Evolutionary conservation across 2,797 vertebrate species (phyloP).

Genomic region (Coluber constrictor): DNA sequence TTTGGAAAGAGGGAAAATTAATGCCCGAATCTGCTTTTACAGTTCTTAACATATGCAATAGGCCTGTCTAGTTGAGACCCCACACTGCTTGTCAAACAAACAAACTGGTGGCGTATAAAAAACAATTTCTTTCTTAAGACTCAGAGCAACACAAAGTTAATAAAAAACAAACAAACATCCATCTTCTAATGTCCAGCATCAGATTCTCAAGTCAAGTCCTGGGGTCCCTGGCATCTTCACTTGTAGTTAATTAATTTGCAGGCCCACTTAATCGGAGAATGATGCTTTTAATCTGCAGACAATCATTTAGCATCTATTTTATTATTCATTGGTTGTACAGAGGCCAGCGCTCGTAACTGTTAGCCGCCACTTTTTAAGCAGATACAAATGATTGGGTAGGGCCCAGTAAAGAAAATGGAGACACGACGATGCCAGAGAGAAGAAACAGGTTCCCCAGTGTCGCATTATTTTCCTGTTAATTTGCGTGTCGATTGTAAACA

Average conservation of each 20-base stretch:
- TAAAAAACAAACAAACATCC: background rate
- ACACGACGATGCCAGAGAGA: constrained; percentile 44
- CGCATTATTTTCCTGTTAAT: constrained; percentile 40
- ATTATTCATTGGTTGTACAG: background rate
- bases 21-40: background rate
- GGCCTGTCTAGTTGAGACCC: too few species aligned
- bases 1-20: background rate
- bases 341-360: constrained; percentile 5
- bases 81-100: background rate
- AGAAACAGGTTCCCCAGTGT: constrained; percentile 36
- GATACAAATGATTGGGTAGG: background rate
- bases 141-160: background rate
- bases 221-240: background rate
- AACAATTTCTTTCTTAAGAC: background rate
- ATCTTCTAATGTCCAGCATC: background rate
- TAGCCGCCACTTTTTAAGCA: constrained; percentile 35
- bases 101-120: background rate
- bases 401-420: background rate
- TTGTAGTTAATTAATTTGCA: background rate
- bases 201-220: background rate
- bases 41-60: background rate
- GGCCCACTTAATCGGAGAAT: background rate
- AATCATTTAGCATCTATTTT: background rate
- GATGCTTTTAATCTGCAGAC: background rate
- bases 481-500: constrained; percentile 47